Base-by-base conservation (phyloP, 37 sponge, comb jelly and placozoan species). In the Cladorhizidae sp. region DNA sequence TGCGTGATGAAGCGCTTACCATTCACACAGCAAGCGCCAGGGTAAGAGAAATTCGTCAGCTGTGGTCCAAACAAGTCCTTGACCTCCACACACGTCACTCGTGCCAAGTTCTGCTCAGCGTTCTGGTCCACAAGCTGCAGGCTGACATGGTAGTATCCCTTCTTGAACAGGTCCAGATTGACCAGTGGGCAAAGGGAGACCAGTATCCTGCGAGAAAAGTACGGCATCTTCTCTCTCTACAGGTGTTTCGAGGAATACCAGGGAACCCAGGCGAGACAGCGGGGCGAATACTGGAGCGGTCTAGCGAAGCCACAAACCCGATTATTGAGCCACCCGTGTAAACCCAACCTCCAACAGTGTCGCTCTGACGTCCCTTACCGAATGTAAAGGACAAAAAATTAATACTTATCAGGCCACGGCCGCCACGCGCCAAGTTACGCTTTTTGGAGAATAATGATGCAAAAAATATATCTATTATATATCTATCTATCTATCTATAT, bases 141-240 rank as follows among this genome's bases (percentile, higher is more conserved):
- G 1, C 76, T 26, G 12, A 93, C 61, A 22, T 93, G 86, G 75
- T 93, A 93, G 73, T 71, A 80, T 26, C 93, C 93, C 49, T 84
- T 88, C 64, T 82, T 85, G 78, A 93, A 88, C 0, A 93, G 55
- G 31, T 93, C 89, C 36, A 85, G 50, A 67, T 93, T 93, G 23
- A 93, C 89, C 14, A 93, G 61, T 1, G 93, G 93, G 33, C 82
- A 77, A 20, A 85, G 79, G 18, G 81, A 81, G 43, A 88, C 89
- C 28, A 88, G 74, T 22, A 93, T 56, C 49, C 74, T 45, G 18
- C 77, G 68, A 37, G 77, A 81, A 26, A 88, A 33, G 65, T 85
- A 80, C 17, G 93, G 93, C 93, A 93, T 93, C 68, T 70, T 80
- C 67, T n/a, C n/a, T n/a, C n/a, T n/a, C n/a, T n/a, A n/a, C n/a